Conservation (phyloP, 2,797 vertebrate species). For the Sitta carolinensis region DNA sequence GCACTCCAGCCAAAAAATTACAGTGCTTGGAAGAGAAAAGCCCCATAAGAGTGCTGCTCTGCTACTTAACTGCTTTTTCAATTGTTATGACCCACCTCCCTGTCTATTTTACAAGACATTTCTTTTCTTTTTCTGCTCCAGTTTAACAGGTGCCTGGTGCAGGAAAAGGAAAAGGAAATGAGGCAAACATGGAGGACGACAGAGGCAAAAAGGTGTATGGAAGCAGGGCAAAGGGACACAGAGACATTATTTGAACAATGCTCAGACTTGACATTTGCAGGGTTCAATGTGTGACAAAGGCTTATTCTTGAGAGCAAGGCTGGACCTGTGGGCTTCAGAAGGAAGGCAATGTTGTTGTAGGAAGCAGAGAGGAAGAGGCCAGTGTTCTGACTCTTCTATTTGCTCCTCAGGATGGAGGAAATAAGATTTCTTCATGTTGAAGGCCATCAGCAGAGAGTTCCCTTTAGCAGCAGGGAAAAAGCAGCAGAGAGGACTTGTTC, state of each 20-base stretch:
- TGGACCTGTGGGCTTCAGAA: background rate
- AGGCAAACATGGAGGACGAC: background rate
- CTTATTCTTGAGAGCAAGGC: background rate
- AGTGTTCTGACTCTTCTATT: background rate
- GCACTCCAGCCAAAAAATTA: background rate
- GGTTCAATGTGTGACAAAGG: background rate
- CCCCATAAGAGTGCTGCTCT: background rate
- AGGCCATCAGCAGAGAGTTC: background rate
- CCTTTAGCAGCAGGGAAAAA: background rate
- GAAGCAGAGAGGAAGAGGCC: background rate
- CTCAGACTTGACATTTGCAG: background rate
- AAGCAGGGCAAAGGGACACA: background rate
- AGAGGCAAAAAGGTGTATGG: background rate
- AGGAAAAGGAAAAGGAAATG: slow-evolving; percentile 52
- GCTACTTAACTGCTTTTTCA: background rate
- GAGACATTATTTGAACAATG: background rate
- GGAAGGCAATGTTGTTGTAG: background rate
- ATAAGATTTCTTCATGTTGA: background rate
- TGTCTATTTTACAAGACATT: background rate
- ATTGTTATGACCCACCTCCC: background rate
- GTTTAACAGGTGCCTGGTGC: background rate
- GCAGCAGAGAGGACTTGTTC: background rate
- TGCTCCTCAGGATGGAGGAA: background rate
- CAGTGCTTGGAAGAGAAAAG: background rate
- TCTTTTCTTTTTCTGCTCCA: background rate